These are phyloP conservation scores for Epirrhoe tristata DNA, from an alignment of 2,888 invertebrate genomes.

Conservation along the genomic window DNA sequence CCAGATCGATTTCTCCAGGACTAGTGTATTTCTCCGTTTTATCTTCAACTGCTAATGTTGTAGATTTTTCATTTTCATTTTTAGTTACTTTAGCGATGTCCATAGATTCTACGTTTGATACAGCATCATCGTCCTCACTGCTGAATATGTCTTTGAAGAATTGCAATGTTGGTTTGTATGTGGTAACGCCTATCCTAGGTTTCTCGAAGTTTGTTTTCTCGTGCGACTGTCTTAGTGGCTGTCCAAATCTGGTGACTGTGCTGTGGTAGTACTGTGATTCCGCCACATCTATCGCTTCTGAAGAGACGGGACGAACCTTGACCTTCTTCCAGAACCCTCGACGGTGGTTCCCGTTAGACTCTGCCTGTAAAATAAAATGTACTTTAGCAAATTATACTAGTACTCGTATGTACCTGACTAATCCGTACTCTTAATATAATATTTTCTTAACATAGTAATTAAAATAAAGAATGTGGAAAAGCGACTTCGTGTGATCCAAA, in stretches of 20 bases:
- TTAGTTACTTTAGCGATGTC: slow-evolving; percentile 66
- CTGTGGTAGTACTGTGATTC: slow-evolving; percentile 90
- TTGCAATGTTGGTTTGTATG: slow-evolving; percentile 71
- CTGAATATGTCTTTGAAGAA: slow-evolving; percentile 67
- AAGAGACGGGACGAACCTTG: slow-evolving; percentile 83
- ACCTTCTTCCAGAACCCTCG: slow-evolving; percentile 92
- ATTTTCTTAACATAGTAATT: not conserved
- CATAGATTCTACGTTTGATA: slow-evolving; percentile 45
- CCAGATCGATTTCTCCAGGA: slow-evolving; percentile 77
- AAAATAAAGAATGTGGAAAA: not conserved
- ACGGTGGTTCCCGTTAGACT: slow-evolving; percentile 72
- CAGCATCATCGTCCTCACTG: slow-evolving; percentile 51
- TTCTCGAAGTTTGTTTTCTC: slow-evolving; percentile 59
- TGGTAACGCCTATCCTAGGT: slow-evolving; percentile 64
- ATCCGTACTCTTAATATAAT: too few species aligned
- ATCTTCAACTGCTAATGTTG: slow-evolving; percentile 51
- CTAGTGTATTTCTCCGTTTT: slow-evolving; percentile 54
- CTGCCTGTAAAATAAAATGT: slow-evolving; percentile 60
- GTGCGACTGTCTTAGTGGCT: slow-evolving; percentile 54
- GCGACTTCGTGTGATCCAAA: not conserved
- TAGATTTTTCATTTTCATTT: slow-evolving; percentile 43
- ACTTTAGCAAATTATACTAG: not conserved
- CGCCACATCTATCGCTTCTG: slow-evolving; percentile 90
- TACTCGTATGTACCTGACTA: too few species aligned
- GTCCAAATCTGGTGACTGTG: slow-evolving; percentile 83